A percentile compares a stretch with the other conserved stretches of the same genome.
phyloP scores from a whole-genome alignment of 92 coral and sea anemone species.

The Montipora capitata region DNA sequence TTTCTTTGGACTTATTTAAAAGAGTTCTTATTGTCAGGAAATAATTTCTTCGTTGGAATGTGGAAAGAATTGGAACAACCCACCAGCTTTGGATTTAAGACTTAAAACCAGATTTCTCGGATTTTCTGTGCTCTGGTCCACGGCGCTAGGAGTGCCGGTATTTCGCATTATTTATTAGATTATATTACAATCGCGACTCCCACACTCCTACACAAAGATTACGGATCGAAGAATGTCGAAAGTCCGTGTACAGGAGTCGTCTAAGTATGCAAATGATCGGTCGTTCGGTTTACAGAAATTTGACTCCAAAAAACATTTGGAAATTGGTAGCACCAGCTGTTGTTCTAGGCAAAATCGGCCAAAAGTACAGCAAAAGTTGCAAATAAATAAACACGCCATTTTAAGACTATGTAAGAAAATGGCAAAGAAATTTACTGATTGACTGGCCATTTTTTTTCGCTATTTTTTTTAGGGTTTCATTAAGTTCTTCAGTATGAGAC shows the following conservation, averaged over 20 bases:
- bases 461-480: no score
- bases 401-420: no score
- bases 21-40: not conserved
- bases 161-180: no score
- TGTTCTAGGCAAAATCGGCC: not conserved
- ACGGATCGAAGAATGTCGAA: not conserved
- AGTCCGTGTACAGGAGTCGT: no score
- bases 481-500: no score
- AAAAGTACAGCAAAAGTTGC: not conserved
- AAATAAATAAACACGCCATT: no score
- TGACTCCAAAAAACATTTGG: not conserved
- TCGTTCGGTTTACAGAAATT: not conserved
- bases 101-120: slow-evolving; percentile 24
- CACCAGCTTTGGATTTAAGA: not conserved
- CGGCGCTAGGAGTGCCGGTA: no score
- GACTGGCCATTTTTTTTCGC: no score
- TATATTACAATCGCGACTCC: no score
- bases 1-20: not conserved
- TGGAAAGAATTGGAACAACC: not conserved
- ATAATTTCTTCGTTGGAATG: not conserved
- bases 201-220: no score
- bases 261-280: not conserved
- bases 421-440: no score
- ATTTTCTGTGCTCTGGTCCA: not conserved
- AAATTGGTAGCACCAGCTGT: slow-evolving; percentile 7